Evolutionary conservation across 1,140 invertebrate species (phyloP).

Genomic region (Macrocentrus cingulum): DNA sequence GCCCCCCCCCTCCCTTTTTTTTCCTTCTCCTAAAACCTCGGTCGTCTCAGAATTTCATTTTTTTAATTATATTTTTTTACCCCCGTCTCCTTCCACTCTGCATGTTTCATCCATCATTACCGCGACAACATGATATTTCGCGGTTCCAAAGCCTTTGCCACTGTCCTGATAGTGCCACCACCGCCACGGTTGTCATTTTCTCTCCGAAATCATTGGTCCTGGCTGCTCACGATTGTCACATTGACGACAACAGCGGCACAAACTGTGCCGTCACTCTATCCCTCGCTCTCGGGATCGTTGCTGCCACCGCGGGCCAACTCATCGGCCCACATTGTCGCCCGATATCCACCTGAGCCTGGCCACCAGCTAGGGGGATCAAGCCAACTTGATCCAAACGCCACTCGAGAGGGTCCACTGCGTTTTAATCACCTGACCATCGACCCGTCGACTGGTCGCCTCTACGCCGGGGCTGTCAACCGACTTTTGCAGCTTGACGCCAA

Average conservation of each 20-base stretch:
- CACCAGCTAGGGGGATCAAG: constrained; percentile 34
- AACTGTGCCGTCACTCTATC: background rate
- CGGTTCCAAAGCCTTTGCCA: constrained; percentile 41
- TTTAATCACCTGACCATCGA: constrained; percentile 69
- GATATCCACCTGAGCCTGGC: constrained; percentile 37
- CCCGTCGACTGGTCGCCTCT: constrained; percentile 64
- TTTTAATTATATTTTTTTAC: background rate
- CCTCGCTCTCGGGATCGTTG: constrained; percentile 12
- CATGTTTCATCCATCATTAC: constrained; percentile 22
- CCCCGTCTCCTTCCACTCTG: constrained; percentile 14
- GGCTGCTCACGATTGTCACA: constrained; percentile 9
- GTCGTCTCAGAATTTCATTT: background rate
- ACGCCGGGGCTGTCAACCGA: constrained; percentile 82
- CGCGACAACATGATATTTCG: constrained; percentile 43
- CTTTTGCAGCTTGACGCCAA: constrained; percentile 79
- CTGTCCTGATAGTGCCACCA: constrained; percentile 34
- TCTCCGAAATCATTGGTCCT: constrained; percentile 7
- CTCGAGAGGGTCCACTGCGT: constrained; percentile 46
- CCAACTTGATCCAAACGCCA: constrained; percentile 47
- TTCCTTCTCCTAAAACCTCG: constrained; percentile 22
- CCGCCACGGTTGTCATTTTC: constrained; percentile 34
- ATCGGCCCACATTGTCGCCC: constrained; percentile 42
- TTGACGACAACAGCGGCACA: constrained; percentile 11
- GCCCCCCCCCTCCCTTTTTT: constrained; percentile 9
- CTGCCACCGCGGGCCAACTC: constrained; percentile 32